A percentile compares a stretch with the other conserved stretches of the same genome.
Evolutionary conservation across 2,113 vertebrate species (phyloP).

Genomic region (Caranx ignobilis): DNA sequence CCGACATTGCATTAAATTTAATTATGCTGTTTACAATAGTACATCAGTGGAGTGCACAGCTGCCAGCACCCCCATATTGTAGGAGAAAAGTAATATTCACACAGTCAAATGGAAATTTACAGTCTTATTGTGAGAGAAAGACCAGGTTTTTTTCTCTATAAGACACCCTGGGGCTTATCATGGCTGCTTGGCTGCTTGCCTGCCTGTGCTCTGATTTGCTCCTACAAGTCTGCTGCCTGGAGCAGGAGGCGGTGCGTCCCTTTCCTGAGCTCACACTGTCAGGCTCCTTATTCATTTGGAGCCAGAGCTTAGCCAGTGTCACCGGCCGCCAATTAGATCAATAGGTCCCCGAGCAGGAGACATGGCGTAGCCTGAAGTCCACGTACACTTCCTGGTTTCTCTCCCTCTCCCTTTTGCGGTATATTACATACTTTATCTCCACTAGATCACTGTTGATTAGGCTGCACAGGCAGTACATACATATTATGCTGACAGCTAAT

Average conservation of each 20-base stretch:
- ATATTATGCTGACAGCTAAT: conserved; percentile 74
- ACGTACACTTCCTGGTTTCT: conserved; percentile 47
- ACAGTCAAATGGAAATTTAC: conserved; percentile 56
- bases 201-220: conserved; percentile 49
- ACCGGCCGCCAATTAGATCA: conserved; percentile 79
- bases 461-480: conserved; percentile 56
- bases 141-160: neutral
- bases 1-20: conserved; percentile 19
- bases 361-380: conserved; percentile 47
- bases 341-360: conserved; percentile 74
- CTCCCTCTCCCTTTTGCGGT: conserved; percentile 25
- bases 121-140: conserved; percentile 42
- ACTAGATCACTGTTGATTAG: conserved; percentile 76
- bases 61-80: conserved; percentile 34
- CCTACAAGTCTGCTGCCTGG: conserved; percentile 56
- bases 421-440: conserved; percentile 72
- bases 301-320: conserved; percentile 76
- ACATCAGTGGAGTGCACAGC: conserved; percentile 11
- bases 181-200: conserved; percentile 56
- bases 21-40: conserved; percentile 25
- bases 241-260: conserved; percentile 54
- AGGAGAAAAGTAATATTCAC: conserved; percentile 53
- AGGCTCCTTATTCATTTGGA: conserved; percentile 79
- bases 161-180: conserved; percentile 58
- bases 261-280: conserved; percentile 70